A percentile compares a stretch with the other conserved stretches of the same genome.
Evolutionary conservation across 2,113 vertebrate species (phyloP).

Genomic region (Siniperca knerii): DNA sequence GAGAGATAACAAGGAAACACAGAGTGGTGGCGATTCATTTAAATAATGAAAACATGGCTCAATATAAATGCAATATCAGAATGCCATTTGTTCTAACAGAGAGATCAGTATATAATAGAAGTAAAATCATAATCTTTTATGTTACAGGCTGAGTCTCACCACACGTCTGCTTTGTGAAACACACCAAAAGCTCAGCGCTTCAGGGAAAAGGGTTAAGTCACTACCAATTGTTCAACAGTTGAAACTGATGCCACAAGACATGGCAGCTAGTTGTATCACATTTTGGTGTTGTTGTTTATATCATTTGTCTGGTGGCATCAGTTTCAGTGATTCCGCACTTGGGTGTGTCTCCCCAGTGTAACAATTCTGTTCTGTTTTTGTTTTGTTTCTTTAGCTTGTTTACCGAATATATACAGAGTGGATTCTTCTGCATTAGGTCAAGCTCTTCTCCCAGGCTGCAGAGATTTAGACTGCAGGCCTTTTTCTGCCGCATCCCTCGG

Average conservation of each 20-base stretch:
- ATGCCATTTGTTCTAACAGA: conserved; percentile 9
- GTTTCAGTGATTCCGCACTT: conserved; percentile 46
- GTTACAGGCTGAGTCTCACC: conserved; percentile 2
- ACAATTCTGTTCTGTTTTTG: not conserved
- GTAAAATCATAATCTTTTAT: conserved; percentile 33
- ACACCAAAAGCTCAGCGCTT: conserved; percentile 30
- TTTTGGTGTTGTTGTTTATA: conserved; percentile 39
- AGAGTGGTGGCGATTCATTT: conserved; percentile 12
- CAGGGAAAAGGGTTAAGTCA: conserved; percentile 40
- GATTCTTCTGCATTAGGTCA: conserved; percentile 34
- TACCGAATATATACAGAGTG: conserved; percentile 20
- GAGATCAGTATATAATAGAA: conserved; percentile 12
- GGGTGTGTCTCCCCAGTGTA: conserved; percentile 4
- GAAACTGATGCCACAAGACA: conserved; percentile 44
- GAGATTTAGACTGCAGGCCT: conserved; percentile 31
- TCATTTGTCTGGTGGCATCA: conserved; percentile 42
- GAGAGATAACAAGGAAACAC: conserved; percentile 7
- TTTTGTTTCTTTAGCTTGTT: conserved; percentile 28
- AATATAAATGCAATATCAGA: conserved; percentile 24
- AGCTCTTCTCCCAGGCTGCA: conserved; percentile 25
- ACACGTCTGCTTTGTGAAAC: conserved; percentile 26
- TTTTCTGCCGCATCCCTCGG: conserved; percentile 35
- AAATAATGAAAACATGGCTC: conserved; percentile 4
- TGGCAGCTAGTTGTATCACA: conserved; percentile 50
- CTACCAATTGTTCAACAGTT: conserved; percentile 34